Conservation (phyloP, 1,140 invertebrate genomes). For the Stenopsyche tienmushanensis region DNA sequence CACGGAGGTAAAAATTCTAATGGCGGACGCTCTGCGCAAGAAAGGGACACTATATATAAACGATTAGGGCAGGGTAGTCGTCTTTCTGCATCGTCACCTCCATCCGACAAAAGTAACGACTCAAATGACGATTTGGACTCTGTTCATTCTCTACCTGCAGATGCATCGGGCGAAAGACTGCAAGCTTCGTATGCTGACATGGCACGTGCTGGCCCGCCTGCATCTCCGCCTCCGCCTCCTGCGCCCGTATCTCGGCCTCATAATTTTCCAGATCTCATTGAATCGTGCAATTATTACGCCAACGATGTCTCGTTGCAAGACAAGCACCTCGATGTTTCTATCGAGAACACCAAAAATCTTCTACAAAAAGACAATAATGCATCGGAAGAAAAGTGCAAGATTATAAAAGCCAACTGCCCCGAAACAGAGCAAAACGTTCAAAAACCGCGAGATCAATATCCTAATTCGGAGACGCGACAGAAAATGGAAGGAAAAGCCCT, state of each 20-base stretch:
- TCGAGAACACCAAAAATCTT: constrained; percentile 38
- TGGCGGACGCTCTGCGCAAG: constrained; percentile 23
- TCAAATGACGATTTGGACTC: constrained; percentile 71
- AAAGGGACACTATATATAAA: constrained; percentile 36
- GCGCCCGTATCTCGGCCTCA: constrained; percentile 39
- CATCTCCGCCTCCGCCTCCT: constrained; percentile 14
- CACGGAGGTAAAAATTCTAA: constrained; percentile 15
- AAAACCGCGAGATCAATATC: constrained; percentile 36
- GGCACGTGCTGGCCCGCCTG: constrained; percentile 57
- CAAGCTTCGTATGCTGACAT: constrained; percentile 76
- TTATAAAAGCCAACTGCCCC: constrained; percentile 23
- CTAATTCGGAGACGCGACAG: constrained; percentile 32
- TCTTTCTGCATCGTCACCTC: constrained; percentile 60
- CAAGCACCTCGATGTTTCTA: constrained; percentile 34
- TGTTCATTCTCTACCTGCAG: constrained; percentile 70
- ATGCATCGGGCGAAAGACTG: constrained; percentile 49
- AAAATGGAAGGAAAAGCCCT: constrained; percentile 19
- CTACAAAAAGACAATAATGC: constrained; percentile 14
- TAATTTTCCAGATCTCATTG: constrained; percentile 55
- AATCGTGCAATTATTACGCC: constrained; percentile 52
- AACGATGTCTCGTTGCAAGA: constrained; percentile 42
- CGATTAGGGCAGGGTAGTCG: constrained; percentile 21
- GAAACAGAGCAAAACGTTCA: constrained; percentile 22
- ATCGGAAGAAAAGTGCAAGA: constrained; percentile 23
- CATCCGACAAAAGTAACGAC: constrained; percentile 72